Base-by-base conservation (phyloP, 2,113 vertebrate genomes). In the Dicerorhinus sumatrensis region DNA sequence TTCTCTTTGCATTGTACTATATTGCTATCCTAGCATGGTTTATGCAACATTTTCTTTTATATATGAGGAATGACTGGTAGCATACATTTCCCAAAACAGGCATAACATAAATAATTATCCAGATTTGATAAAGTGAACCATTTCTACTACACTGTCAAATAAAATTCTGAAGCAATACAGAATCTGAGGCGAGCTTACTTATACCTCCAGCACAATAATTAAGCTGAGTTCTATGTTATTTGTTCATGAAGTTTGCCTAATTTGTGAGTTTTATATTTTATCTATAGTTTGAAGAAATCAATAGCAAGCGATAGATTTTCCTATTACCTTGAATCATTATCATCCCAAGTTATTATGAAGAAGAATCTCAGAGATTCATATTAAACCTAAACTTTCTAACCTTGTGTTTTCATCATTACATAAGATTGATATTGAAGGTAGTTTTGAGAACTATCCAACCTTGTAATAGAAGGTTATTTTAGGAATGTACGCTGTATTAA, bases 391-490 rank as follows among this genome's bases (percentile, higher is more conserved):
- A 91, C 85, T 96, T 98, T 86, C 85, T 97, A 97, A 96, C 88
- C 97, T 97, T 97, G 93, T 97, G 85, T 95, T 97, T 97, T 97
- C 93, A 95, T 98, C 96, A 97, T 97, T 98, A 97, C 11, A 21
- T 97, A 97, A 98, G 96, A 98, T 97, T 98, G 96, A 98, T 98
- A 97, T 93, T 94, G 96, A 96, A 97, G 89, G 86, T 25, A 1
- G 81, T 94, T 97, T 94, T 97, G 94, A 97, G 95, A 97, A 97
- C 97, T 98, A 98, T 85, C 81, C 97, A 98, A 95, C 96, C 97
- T 97, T 98, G 96, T 96, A 98, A 98, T 97, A 97, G 97, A 97
- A 97, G 94, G 97, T 96, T 98, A 98, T 98, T 98, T 98, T 98
- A 97, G 96, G 96, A 98, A 96, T 73, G 93, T 94, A 95, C 0